These are phyloP conservation scores for Chaunax sp. DNA, from an alignment of 2,797 vertebrate species.

Conservation along the genomic window DNA sequence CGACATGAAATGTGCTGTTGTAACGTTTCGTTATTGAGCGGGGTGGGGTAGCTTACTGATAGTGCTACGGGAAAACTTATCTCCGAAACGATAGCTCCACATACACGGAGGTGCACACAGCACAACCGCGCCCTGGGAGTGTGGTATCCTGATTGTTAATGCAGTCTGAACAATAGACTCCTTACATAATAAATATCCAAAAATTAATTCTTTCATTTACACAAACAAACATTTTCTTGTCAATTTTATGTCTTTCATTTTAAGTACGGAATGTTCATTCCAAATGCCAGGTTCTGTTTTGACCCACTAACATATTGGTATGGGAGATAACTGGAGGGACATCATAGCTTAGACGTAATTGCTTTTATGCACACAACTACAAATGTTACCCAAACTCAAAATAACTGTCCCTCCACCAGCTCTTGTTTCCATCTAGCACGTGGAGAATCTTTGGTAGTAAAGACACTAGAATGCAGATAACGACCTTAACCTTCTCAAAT, in stretches of 20 bases:
- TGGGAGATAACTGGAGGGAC: constrained; percentile 6
- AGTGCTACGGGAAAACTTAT: constrained; percentile 77
- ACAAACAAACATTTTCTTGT: neutral
- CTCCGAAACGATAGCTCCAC: constrained; percentile 50
- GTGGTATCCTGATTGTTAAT: constrained; percentile 37
- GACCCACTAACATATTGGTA: constrained; percentile 47
- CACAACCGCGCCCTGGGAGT: constrained; percentile 74
- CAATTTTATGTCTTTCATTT: neutral
- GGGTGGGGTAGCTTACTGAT: constrained; percentile 68
- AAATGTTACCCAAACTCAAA: constrained; percentile 14
- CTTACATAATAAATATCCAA: neutral
- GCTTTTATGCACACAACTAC: constrained; percentile 5
- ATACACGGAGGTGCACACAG: constrained; percentile 62
- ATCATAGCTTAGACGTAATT: constrained; percentile 5
- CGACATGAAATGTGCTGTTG: constrained; percentile 39
- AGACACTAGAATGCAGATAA: constrained; percentile 1
- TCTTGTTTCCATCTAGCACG: constrained; percentile 35
- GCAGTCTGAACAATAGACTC: constrained; percentile 15
- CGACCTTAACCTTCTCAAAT: neutral
- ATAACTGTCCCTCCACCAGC: constrained; percentile 6
- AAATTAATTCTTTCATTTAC: neutral
- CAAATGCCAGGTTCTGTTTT: constrained; percentile 31
- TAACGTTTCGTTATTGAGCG: constrained; percentile 25
- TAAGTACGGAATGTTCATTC: neutral
- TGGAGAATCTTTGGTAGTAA: constrained; percentile 25